Evolutionary conservation across 2,797 vertebrate genomes (phyloP).

Genomic region (Myripristis murdjan): DNA sequence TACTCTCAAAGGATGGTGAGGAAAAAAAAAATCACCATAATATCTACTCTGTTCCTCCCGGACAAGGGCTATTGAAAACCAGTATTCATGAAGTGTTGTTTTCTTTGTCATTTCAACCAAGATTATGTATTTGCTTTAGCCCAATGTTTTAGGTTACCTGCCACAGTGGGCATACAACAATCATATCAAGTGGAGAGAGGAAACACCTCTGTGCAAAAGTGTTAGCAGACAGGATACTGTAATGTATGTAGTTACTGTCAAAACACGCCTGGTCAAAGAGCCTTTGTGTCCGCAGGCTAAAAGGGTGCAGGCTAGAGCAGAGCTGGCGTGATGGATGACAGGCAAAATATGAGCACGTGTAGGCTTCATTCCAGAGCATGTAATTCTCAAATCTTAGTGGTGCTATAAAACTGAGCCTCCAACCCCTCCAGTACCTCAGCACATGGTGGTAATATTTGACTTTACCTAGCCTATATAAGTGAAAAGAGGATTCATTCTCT

Average conservation of each 20-base stretch:
- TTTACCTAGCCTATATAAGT: neutral
- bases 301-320: conserved; percentile 53
- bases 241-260: conserved; percentile 75
- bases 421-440: neutral
- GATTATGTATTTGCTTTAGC: conserved; percentile 68
- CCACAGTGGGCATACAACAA: conserved; percentile 45
- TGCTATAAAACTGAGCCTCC: conserved; percentile 29
- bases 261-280: conserved; percentile 79
- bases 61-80: conserved; percentile 55
- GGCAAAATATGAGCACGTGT: conserved; percentile 55
- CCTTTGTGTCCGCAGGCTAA: conserved; percentile 72
- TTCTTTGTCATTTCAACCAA: conserved; percentile 53
- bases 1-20: conserved; percentile 57
- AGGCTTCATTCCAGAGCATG: conserved; percentile 46
- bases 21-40: conserved; percentile 64
- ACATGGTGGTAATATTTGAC: neutral
- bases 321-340: conserved; percentile 57
- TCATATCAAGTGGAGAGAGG: conserved; percentile 40
- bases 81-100: conserved; percentile 25
- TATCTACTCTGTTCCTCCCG: conserved; percentile 56
- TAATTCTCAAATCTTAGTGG: conserved; percentile 29
- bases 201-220: conserved; percentile 29
- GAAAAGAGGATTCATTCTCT: neutral
- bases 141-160: conserved; percentile 65
- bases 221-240: conserved; percentile 61